A percentile compares a stretch with the other conserved stretches of the same genome.
phyloP scores from a whole-genome alignment of 2,113 vertebrate genomes.

The Hippoglossus stenolepis region DNA sequence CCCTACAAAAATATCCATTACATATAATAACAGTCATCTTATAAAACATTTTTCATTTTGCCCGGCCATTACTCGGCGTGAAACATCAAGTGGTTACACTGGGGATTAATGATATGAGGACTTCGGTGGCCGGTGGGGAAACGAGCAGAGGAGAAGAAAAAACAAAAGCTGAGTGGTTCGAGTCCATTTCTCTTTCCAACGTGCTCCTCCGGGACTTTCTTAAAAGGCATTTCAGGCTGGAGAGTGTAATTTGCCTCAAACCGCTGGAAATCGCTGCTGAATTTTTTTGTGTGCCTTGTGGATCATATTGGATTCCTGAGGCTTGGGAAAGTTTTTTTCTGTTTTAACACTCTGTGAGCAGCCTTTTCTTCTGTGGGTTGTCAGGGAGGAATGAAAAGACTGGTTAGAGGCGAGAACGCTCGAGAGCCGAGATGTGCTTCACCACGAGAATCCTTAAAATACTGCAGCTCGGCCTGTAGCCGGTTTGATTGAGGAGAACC shows the following conservation, averaged over 20 bases:
- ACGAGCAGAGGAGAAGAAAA: neutral
- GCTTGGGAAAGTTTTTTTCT: slow-evolving; percentile 11
- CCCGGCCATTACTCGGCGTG: neutral
- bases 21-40: neutral
- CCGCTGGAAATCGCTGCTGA: neutral
- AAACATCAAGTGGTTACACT: neutral
- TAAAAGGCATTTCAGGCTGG: slow-evolving; percentile 2
- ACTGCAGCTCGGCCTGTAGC: neutral
- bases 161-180: slow-evolving; percentile 8
- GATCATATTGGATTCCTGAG: slow-evolving; percentile 21
- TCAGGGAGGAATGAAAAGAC: slow-evolving; percentile 6
- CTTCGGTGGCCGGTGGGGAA: slow-evolving; percentile 2
- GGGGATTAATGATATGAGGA: neutral
- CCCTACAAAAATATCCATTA: slow-evolving; percentile 1
- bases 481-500: no score
- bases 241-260: slow-evolving; percentile 24
- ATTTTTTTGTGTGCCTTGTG: neutral
- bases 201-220: neutral
- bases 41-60: neutral
- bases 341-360: no score
- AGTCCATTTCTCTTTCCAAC: slow-evolving; percentile 3
- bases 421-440: slow-evolving; percentile 1
- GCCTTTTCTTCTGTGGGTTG: slow-evolving; percentile 6
- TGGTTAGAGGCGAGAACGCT: slow-evolving; percentile 15
- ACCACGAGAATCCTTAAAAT: slow-evolving; percentile 12